Evolutionary conservation across 2,797 vertebrate species (phyloP), one percentile per base, ranked within the genome.

Genomic region (Pseudomugil gertrudae): DNA sequence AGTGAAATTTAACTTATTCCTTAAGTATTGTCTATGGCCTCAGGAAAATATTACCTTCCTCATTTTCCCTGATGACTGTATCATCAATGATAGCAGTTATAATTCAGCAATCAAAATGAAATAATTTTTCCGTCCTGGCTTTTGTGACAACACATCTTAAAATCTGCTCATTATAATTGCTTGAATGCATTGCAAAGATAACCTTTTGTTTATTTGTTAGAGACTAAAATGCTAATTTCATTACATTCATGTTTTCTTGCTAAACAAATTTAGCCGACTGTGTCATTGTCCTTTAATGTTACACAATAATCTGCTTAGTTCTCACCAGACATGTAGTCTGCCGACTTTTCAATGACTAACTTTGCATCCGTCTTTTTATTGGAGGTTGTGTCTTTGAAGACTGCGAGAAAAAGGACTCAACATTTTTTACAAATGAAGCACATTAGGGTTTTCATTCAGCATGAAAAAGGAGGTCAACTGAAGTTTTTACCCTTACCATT

Each of bases 41-140:
- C 50, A 48, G 58, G 61, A 83, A 83, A 77, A 29, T 63, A 53
- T 69, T 79, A 74, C 69, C 75, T 84, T 70, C 86, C 63, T 57
- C 67, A 61, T 86, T 81, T 72, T 62, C 53, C 51, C 5, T 74
- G 71, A 80, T 73, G 71, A 74, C 66, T 32, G 54, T 55, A 61
- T 57, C 74, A 59, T 55, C 43, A 23, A 7, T 52, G 57, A 63
- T 47, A 40, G 58, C 57, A 71, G 62, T 83, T 81, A 76, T 74
- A 66, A 74, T 69, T 68, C 48, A 45, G 48, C 29, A 67, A 56
- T 29, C 43, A 72, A 75, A 82, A 40, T 78, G n/a, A 75, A 78
- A 70, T 61, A 30, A 1, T 78, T 79, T 80, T 69, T 79, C 69
- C 21, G 21, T 63, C 50, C 32, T 38, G 24, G 14, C 43, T 73